A percentile compares a stretch with the other conserved stretches of the same genome.
Conservation (phyloP, 2,888 invertebrate genomes). For the Chirona hameri region DNA sequence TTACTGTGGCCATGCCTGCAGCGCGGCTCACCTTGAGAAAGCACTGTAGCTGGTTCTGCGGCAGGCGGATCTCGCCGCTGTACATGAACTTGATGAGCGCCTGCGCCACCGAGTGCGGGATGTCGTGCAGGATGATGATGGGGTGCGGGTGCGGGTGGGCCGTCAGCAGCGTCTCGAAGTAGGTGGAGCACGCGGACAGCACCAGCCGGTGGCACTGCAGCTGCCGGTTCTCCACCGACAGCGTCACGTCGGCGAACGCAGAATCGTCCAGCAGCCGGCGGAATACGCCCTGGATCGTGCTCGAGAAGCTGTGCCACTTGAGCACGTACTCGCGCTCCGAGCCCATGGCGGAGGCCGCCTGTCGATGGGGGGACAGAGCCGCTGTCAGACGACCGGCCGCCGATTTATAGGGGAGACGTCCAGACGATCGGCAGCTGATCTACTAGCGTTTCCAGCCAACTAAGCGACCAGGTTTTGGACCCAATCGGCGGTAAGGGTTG, state of each 20-base stretch:
- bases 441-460: too few species aligned
- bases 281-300: slow-evolving; percentile 8
- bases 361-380: too few species aligned
- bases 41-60: slow-evolving; percentile 28
- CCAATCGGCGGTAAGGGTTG: too few species aligned
- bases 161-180: slow-evolving; percentile 14
- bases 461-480: too few species aligned
- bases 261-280: slow-evolving; percentile 28
- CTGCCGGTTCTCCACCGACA: slow-evolving; percentile 5
- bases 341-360: background rate
- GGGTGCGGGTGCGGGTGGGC: slow-evolving; percentile 23
- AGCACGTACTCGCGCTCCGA: slow-evolving; percentile 27
- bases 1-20: too few species aligned
- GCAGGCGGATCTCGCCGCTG: slow-evolving; percentile 28
- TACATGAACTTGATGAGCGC: slow-evolving; percentile 30
- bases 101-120: background rate
- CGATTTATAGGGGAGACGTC: too few species aligned
- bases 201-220: slow-evolving; percentile 28
- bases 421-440: too few species aligned
- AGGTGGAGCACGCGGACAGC: slow-evolving; percentile 26
- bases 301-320: slow-evolving; percentile 30
- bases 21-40: slow-evolving; percentile 22
- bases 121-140: slow-evolving; percentile 27
- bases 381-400: too few species aligned
- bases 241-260: slow-evolving; percentile 6